Evolutionary conservation across 2,888 invertebrate genomes (phyloP), one percentile per base, ranked within the genome.

Genomic region (Lasioglossum malachurum): DNA sequence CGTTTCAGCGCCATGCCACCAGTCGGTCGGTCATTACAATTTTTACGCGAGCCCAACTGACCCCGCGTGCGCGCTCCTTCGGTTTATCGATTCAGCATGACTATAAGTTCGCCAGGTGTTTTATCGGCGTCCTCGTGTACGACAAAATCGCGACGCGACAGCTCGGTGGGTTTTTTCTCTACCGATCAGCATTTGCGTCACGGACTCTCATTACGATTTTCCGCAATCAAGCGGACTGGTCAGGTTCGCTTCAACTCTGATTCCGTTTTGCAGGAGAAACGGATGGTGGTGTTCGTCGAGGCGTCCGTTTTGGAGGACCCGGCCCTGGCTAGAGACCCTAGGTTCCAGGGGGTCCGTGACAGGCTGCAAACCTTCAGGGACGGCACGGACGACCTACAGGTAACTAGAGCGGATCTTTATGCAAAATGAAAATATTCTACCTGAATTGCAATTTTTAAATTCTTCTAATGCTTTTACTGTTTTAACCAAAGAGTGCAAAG

Each of bases 231-330:
- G 0, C 16, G 31, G 2, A 16, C 7, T 31, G 60, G 7, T 64
- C 16, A 31, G 31, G 7, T 27, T 23, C 23, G n/a, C n/a, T n/a
- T 53, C 53, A 53, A 53, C n/a, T 64, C 38, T 12, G 57, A 49
- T 78, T 7, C 31, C 16, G 73, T 27, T 78, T 53, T 53, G 0
- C 96, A 99, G 98, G 98, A 98, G 95, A 99, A 99, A 96, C 97
- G 98, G 90, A 99, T 99, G 99, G 98, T 99, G 12, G 99, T 99
- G 64, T 99, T 98, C 96, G 98, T 99, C 14, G 99, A 99, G 95
- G 97, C 98, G 19, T 98, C 98, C 0, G 98, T 99, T 2, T 96
- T 99, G 94, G 98, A 98, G 87, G 99, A 99, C 95, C 96, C 97
- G 4, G 96, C 97, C 72, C 96, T 99, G 60, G 96, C 97, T 64